A percentile compares a stretch with the other conserved stretches of the same genome.
phyloP scores from a whole-genome alignment of 2,113 vertebrate genomes.

The Psophia crepitans region DNA sequence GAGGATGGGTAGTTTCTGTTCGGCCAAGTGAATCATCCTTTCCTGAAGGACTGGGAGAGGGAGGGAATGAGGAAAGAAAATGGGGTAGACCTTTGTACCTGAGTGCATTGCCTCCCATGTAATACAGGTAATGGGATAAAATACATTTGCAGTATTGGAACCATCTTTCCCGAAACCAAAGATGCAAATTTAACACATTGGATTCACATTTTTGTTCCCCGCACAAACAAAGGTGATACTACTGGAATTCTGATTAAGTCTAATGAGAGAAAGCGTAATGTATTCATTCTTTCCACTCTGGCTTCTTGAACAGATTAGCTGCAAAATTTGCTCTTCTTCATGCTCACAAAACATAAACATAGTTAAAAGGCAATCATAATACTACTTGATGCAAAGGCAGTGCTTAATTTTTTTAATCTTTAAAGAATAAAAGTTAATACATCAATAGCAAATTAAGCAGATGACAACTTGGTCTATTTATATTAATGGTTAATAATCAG shows the following conservation, averaged over 20 bases:
- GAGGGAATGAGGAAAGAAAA: not conserved
- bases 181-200: not conserved
- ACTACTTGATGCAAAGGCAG: not conserved
- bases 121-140: not conserved
- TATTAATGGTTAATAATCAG: not conserved
- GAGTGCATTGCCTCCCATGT: not conserved
- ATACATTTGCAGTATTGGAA: not conserved
- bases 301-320: constrained; percentile 28
- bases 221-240: constrained; percentile 20
- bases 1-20: not conserved
- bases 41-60: not conserved
- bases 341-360: constrained; percentile 16
- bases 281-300: constrained; percentile 11
- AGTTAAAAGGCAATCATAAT: constrained; percentile 14
- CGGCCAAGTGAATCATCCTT: not conserved
- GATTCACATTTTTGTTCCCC: not conserved
- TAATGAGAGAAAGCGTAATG: constrained; percentile 20
- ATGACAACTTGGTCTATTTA: not conserved
- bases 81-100: not conserved
- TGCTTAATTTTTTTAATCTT: not conserved
- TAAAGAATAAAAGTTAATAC: not conserved
- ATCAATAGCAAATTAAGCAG: not conserved
- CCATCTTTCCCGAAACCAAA: not conserved
- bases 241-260: constrained; percentile 12
- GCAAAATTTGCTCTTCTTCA: not conserved